Base-by-base conservation (phyloP, 2,797 vertebrate species). In the Pseudochaenichthys georgianus region DNA sequence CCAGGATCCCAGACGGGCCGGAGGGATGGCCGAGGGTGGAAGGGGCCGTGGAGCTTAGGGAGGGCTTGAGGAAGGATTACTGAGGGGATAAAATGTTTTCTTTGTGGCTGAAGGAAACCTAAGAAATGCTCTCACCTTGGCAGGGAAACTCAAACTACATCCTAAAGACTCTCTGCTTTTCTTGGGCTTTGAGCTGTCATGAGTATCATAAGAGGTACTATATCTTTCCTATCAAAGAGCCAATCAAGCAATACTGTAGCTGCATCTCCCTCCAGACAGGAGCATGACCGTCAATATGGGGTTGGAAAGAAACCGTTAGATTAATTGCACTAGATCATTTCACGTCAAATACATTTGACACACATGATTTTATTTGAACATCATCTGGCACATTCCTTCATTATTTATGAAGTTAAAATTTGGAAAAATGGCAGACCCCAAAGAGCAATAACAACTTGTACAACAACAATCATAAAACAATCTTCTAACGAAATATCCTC, bases 1-100 rank as follows among this genome's bases (percentile, higher is more conserved):
- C 31, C 10, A 34, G 70, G 74, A 84, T 80, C 87, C 78, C 75
- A 87, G 78, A 81, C 73, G 58, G 82, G 77, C 85, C 45, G n/a
- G 64, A 70, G 78, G 78, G 82, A 85, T 54, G 78, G 52, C 69
- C 48, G 43, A 75, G 70, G 82, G 84, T 86, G 85, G 86, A 87
- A 88, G 84, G 87, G 75, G 85, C 85, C 81, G 72, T 13, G 45
- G 85, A 92, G 90, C 88, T 94, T 93, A 92, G 86, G 81, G 85
- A 85, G 84, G 88, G 88, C 89, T 93, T 92, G 81, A 64, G 86
- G 87, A 89, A 91, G 93, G 93, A 94, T 95, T 95, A 95, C 81
- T 60, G 78, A 80, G 81, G 75, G 79, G 84, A 87, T 93, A 93
- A 95, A 95, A 94, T 94, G 91, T 95, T 95, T 96, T 95, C 94